Conservation (phyloP, 2,797 vertebrate species). For the Argya squamiceps region DNA sequence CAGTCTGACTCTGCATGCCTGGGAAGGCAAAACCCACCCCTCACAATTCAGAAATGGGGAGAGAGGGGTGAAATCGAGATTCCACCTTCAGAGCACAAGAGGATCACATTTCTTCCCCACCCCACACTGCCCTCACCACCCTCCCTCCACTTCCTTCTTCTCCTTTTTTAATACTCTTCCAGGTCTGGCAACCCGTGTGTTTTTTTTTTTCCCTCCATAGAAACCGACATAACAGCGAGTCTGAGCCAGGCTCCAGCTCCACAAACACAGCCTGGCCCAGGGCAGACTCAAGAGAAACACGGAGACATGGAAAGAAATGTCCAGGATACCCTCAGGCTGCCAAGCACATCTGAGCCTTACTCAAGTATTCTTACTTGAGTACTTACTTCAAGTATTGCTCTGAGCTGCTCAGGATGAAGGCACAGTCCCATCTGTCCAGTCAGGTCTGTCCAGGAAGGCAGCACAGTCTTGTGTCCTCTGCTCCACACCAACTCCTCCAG, state of each 20-base stretch:
- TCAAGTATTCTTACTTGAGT: too few species aligned
- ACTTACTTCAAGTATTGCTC: too few species aligned
- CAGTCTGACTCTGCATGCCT: background rate
- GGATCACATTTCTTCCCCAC: constrained; percentile 77
- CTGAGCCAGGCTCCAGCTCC: constrained; percentile 79
- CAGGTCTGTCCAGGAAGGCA: background rate
- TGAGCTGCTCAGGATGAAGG: background rate
- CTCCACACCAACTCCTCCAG: background rate
- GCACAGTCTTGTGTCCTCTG: background rate
- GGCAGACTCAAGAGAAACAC: constrained; percentile 37
- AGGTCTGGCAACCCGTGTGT: constrained; percentile 81
- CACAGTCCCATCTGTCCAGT: background rate
- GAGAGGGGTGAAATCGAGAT: background rate
- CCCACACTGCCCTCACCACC: constrained; percentile 62
- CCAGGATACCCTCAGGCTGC: constrained; percentile 34
- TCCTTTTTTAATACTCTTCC: constrained; percentile 71
- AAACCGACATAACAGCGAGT: constrained; percentile 93
- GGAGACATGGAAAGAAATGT: constrained; percentile 42
- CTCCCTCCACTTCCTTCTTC: constrained; percentile 6
- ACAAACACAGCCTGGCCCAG: constrained; percentile 76
- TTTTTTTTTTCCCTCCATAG: constrained; percentile 93
- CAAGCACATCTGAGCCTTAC: constrained; percentile 59
- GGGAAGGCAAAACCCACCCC: constrained; percentile 1
- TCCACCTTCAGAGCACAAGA: constrained; percentile 78
- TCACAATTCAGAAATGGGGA: background rate